These are phyloP conservation scores for Yponomeuta cagnagella DNA, from an alignment of 2,888 invertebrate genomes.

Conservation along the genomic window DNA sequence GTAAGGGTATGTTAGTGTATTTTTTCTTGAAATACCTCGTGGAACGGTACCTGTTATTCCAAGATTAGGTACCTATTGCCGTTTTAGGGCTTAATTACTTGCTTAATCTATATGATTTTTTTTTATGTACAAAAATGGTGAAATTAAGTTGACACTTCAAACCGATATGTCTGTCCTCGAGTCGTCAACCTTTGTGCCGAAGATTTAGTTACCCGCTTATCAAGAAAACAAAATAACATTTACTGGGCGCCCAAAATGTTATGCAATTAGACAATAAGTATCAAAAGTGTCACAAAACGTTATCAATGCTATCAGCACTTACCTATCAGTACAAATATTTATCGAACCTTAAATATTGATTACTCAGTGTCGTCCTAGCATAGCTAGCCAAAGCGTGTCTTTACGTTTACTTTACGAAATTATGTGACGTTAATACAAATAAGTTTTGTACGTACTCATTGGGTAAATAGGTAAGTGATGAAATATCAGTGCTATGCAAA, in stretches of 20 bases:
- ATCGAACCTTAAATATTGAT: conserved; percentile 18
- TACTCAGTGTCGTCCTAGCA: neutral
- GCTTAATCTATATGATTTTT: no score
- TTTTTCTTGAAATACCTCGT: no score
- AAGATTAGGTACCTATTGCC: no score
- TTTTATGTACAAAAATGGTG: no score
- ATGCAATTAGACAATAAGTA: neutral
- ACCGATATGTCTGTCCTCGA: no score
- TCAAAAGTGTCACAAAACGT: neutral
- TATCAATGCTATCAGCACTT: conserved; percentile 6
- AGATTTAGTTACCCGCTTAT: no score
- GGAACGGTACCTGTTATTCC: no score
- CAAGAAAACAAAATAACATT: no score
- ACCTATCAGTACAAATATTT: conserved; percentile 8
- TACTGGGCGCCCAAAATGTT: neutral
- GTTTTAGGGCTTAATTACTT: no score
- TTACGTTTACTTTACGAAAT: neutral
- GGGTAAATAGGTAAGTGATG: neutral
- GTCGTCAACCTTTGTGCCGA: no score
- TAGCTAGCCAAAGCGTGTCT: neutral
- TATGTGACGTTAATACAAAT: neutral
- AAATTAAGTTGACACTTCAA: no score
- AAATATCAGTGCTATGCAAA: neutral
- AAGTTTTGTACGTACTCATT: neutral
- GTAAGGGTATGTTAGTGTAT: no score